phyloP scores from a whole-genome alignment of 2,797 vertebrate species.

The Myoxocephalus aenaeus region DNA sequence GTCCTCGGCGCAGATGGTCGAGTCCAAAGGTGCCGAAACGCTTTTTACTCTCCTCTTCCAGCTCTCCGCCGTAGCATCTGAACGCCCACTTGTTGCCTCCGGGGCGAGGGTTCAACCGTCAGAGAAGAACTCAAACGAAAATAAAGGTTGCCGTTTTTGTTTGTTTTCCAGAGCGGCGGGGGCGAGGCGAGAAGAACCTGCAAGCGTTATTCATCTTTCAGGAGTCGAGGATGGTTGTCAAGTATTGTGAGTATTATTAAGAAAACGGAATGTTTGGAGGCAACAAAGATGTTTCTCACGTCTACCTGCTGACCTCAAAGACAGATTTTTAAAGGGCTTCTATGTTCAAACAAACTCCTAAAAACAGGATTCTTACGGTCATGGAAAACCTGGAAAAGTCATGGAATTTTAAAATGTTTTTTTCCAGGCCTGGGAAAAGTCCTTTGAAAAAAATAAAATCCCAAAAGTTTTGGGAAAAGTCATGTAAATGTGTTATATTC shows the following conservation, averaged over 20 bases:
- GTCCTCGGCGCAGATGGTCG: slow-evolving; percentile 91
- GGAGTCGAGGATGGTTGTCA: slow-evolving; percentile 87
- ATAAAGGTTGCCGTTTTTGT: slow-evolving; percentile 8
- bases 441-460: too few species aligned
- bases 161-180: slow-evolving; percentile 80
- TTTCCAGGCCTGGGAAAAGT: too few species aligned
- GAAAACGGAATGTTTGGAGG: too few species aligned
- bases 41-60: slow-evolving; percentile 22
- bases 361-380: too few species aligned
- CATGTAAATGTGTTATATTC: too few species aligned
- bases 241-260: slow-evolving; percentile 77
- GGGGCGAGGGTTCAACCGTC: slow-evolving; percentile 12
- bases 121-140: neutral
- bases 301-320: too few species aligned
- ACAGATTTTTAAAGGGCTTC: too few species aligned
- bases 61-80: slow-evolving; percentile 33
- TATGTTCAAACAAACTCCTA: too few species aligned
- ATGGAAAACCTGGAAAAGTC: too few species aligned
- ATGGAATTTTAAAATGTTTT: too few species aligned
- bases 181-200: slow-evolving; percentile 82
- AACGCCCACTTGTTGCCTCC: slow-evolving; percentile 53
- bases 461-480: too few species aligned
- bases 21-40: slow-evolving; percentile 87
- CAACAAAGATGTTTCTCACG: too few species aligned
- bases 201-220: slow-evolving; percentile 96